These are phyloP conservation scores for Neodontobutis hainanensis DNA, from an alignment of 2,113 vertebrate species.

Conservation along the genomic window DNA sequence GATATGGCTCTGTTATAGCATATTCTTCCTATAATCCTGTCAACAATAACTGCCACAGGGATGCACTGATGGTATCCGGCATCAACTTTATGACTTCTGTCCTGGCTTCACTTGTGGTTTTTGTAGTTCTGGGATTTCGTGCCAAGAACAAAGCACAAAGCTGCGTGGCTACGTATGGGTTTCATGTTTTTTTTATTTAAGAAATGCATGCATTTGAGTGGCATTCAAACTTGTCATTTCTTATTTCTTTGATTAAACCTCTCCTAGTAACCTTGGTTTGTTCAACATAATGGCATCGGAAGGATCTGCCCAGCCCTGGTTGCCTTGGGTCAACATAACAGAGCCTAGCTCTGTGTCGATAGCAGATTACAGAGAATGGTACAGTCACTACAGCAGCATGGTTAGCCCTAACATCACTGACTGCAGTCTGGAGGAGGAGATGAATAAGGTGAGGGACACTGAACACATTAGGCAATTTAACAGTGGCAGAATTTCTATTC, in stretches of 20 bases:
- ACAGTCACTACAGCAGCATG: slow-evolving; percentile 58
- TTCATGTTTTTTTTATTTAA: not conserved
- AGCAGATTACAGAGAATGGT: slow-evolving; percentile 78
- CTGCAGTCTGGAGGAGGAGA: slow-evolving; percentile 78
- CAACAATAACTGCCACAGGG: slow-evolving; percentile 98
- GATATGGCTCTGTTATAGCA: slow-evolving; percentile 95
- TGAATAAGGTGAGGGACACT: slow-evolving; percentile 71
- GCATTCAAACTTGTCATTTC: not conserved
- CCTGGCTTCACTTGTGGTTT: slow-evolving; percentile 94
- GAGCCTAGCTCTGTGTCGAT: slow-evolving; percentile 70
- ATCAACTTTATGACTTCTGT: slow-evolving; percentile 98
- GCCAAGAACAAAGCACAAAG: slow-evolving; percentile 92
- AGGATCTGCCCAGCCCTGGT: slow-evolving; percentile 52
- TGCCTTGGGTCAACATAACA: slow-evolving; percentile 70
- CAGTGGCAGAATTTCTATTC: too few species aligned
- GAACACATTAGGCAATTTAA: not conserved
- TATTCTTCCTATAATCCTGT: slow-evolving; percentile 99
- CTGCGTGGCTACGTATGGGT: slow-evolving; percentile 89
- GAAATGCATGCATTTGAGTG: not conserved
- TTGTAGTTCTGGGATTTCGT: slow-evolving; percentile 95
- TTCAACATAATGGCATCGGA: slow-evolving; percentile 51
- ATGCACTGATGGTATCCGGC: slow-evolving; percentile 90
- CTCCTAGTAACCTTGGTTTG: slow-evolving; percentile 70
- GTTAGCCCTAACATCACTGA: slow-evolving; percentile 73
- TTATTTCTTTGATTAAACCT: not conserved